Percentiles rank a stretch among this genome's conserved stretches.
phyloP scores from a whole-genome alignment of 2,888 invertebrate genomes.

The Acheta domesticus region DNA sequence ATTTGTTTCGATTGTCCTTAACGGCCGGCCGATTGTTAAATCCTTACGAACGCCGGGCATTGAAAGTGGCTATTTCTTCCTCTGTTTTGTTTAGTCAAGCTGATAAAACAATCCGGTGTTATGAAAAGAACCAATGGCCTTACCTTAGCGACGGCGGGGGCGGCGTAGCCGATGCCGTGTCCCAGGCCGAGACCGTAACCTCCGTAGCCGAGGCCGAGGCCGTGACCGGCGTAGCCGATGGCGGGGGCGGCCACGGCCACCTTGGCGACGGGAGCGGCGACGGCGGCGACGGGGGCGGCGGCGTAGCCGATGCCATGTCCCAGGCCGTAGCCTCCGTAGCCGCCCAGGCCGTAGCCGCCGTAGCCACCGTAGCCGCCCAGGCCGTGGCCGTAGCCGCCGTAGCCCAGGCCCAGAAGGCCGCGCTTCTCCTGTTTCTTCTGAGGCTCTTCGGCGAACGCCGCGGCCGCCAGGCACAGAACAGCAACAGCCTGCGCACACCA shows the following conservation, averaged over 20 bases:
- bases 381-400: too few species aligned
- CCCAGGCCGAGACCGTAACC: not conserved
- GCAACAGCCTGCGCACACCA: not conserved
- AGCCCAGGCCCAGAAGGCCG: too few species aligned
- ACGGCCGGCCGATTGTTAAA: too few species aligned
- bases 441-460: not conserved
- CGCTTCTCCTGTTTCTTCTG: slow-evolving; percentile 23
- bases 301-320: not conserved
- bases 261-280: not conserved
- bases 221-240: not conserved
- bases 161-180: slow-evolving; percentile 21
- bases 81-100: too few species aligned
- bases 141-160: slow-evolving; percentile 10
- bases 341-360: not conserved
- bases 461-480: slow-evolving; percentile 22
- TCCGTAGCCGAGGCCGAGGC: not conserved
- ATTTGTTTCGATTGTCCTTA: too few species aligned
- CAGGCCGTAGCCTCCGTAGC: slow-evolving; percentile 18
- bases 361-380: too few species aligned
- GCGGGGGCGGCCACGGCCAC: slow-evolving; percentile 20
- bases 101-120: too few species aligned
- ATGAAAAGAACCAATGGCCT: too few species aligned
- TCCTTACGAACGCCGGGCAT: too few species aligned
- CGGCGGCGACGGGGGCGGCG: slow-evolving; percentile 22
- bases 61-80: too few species aligned